These are phyloP conservation scores for Caenorhabditis imperialis DNA, from an alignment of 2,888 invertebrate species.

Conservation along the genomic window DNA sequence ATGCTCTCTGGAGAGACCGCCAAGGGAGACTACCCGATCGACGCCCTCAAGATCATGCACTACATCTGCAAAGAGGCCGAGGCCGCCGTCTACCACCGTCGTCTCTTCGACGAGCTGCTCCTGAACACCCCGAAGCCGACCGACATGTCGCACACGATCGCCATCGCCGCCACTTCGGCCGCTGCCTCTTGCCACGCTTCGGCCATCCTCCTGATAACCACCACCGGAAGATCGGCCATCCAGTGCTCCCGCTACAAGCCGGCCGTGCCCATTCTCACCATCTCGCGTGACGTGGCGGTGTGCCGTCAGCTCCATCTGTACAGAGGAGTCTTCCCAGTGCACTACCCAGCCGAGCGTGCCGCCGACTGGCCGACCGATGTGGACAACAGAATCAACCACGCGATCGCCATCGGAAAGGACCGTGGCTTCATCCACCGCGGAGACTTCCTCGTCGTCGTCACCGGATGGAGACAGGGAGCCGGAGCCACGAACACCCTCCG, in stretches of 20 bases:
- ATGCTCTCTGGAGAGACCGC: slow-evolving; percentile 99
- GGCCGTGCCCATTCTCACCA: slow-evolving; percentile 93
- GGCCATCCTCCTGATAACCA: slow-evolving; percentile 91
- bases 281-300: slow-evolving; percentile 88
- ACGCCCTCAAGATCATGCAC: slow-evolving; percentile 84
- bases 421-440: slow-evolving; percentile 89
- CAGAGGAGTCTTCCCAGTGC: slow-evolving; percentile 90
- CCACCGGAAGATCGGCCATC: slow-evolving; percentile 86
- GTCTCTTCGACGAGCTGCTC: slow-evolving; percentile 87
- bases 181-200: slow-evolving; percentile 90
- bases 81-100: slow-evolving; percentile 93
- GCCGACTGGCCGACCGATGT: slow-evolving; percentile 92
- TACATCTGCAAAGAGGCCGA: slow-evolving; percentile 86
- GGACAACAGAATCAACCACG: slow-evolving; percentile 81
- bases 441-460: slow-evolving; percentile 92
- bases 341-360: slow-evolving; percentile 82
- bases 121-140: slow-evolving; percentile 81
- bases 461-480: slow-evolving; percentile 86
- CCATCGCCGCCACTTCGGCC: slow-evolving; percentile 94
- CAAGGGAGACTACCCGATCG: slow-evolving; percentile 94
- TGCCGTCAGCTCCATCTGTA: slow-evolving; percentile 93
- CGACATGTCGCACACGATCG: slow-evolving; percentile 91
- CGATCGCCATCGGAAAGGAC: slow-evolving; percentile 82
- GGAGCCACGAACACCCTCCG: slow-evolving; percentile 80
- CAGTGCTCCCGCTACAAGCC: slow-evolving; percentile 93